Percentiles rank a stretch among this genome's conserved stretches.
Conservation (phyloP, 2,797 vertebrate species). For the Lepilemur septentrionalis region DNA sequence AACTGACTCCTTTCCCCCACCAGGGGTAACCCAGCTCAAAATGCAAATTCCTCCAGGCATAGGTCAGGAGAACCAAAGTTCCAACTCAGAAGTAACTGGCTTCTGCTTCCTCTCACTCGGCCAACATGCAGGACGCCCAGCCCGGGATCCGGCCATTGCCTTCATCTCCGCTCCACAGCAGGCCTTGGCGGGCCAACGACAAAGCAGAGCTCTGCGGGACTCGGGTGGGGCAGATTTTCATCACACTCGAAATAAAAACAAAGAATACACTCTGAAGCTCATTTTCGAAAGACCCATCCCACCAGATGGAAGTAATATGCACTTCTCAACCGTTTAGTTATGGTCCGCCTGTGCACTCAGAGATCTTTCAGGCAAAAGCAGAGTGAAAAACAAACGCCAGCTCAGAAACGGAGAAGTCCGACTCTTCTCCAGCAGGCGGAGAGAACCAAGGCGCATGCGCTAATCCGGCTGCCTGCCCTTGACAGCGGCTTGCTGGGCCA, state of each 20-base stretch:
- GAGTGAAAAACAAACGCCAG: background rate
- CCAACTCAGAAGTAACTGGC: background rate
- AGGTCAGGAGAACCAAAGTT: background rate
- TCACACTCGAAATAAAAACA: background rate
- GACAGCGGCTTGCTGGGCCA: background rate
- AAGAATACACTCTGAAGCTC: background rate
- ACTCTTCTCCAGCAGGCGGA: background rate
- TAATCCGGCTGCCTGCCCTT: background rate
- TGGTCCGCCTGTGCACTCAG: background rate
- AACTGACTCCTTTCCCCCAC: background rate
- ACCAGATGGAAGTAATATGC: slow-evolving; percentile 9
- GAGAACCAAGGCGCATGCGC: background rate
- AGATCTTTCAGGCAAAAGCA: background rate
- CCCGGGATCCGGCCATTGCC: accelerated
- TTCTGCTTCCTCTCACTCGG: background rate
- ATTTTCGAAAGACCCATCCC: background rate
- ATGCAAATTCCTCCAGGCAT: background rate
- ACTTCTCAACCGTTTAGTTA: background rate
- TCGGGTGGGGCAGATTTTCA: background rate
- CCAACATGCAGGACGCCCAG: background rate
- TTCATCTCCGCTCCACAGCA: accelerated
- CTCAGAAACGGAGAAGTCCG: background rate
- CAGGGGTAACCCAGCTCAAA: background rate
- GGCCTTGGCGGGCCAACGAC: background rate
- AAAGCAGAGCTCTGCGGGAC: background rate